These are phyloP conservation scores for Pseudomyrmex gracilis DNA, from an alignment of 1,140 invertebrate species.

Conservation along the genomic window DNA sequence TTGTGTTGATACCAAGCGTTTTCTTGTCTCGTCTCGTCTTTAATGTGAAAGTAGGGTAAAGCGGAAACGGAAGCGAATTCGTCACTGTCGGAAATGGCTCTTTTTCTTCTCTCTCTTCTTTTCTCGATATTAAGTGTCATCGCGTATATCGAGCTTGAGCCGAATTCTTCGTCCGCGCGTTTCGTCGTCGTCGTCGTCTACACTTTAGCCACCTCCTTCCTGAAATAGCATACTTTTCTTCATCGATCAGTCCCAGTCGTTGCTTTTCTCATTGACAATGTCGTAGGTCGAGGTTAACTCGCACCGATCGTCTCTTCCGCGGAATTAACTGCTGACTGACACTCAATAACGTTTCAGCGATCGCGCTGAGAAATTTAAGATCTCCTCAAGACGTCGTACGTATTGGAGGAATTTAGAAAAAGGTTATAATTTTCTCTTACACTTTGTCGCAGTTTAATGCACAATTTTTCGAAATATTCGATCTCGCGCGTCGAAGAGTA, in stretches of 20 bases:
- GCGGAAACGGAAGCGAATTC: conserved; percentile 2
- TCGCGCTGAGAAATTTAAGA: not conserved
- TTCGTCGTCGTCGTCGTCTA: no score
- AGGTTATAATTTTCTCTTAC: no score
- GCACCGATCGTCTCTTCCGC: conserved; percentile 34
- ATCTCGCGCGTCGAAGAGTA: no score
- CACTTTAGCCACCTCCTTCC: conserved; percentile 18
- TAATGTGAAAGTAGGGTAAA: conserved; percentile 3
- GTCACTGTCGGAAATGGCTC: conserved; percentile 42
- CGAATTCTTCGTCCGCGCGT: conserved; percentile 47
- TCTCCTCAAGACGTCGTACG: no score
- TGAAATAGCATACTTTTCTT: conserved; percentile 73
- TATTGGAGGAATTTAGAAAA: no score
- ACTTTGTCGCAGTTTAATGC: no score
- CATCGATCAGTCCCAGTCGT: conserved; percentile 65
- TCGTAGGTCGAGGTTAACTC: conserved; percentile 71
- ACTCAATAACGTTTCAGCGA: not conserved
- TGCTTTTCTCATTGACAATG: conserved; percentile 29
- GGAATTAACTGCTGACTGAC: conserved; percentile 29
- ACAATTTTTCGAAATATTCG: no score
- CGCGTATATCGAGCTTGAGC: conserved; percentile 40
- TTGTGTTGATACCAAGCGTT: not conserved
- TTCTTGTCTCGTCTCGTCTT: not conserved
- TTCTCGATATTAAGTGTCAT: conserved; percentile 56
- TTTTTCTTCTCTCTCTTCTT: not conserved